Percentiles rank a stretch among this genome's conserved stretches.
phyloP scores from a whole-genome alignment of 2,113 vertebrate genomes.

The Corvus cornix region DNA sequence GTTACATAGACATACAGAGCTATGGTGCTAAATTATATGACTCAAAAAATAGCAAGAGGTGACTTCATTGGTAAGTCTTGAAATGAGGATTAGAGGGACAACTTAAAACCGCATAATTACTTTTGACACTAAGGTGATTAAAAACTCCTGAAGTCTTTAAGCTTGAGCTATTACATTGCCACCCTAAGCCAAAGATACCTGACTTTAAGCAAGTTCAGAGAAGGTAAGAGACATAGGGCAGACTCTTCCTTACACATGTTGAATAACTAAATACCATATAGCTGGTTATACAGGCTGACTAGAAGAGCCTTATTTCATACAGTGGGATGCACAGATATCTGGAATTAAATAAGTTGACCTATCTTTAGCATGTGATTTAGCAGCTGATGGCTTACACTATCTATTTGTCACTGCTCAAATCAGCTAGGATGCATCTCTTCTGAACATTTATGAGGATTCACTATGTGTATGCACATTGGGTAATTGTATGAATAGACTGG shows the following conservation, averaged over 20 bases:
- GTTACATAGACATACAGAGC: not conserved
- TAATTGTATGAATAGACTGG: not conserved
- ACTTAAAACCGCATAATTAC: slow-evolving; percentile 26
- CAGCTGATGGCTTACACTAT: not conserved
- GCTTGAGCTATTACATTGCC: slow-evolving; percentile 29
- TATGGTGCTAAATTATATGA: not conserved
- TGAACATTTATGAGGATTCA: not conserved
- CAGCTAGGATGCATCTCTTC: not conserved
- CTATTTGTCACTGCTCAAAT: not conserved
- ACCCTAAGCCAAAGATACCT: slow-evolving; percentile 52
- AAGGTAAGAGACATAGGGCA: slow-evolving; percentile 16
- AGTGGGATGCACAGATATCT: not conserved
- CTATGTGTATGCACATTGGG: not conserved
- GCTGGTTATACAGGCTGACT: not conserved
- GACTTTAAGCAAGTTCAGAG: slow-evolving; percentile 58
- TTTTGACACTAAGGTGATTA: slow-evolving; percentile 57
- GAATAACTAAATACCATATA: not conserved
- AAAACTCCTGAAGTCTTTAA: slow-evolving; percentile 40
- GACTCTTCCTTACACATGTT: not conserved
- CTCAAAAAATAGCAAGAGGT: not conserved
- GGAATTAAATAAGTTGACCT: not conserved
- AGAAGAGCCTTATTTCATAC: not conserved
- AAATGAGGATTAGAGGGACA: not conserved
- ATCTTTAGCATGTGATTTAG: not conserved
- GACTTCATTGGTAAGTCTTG: slow-evolving; percentile 12